phyloP scores from a whole-genome alignment of 2,797 vertebrate genomes.

The Buceros bicornis region DNA sequence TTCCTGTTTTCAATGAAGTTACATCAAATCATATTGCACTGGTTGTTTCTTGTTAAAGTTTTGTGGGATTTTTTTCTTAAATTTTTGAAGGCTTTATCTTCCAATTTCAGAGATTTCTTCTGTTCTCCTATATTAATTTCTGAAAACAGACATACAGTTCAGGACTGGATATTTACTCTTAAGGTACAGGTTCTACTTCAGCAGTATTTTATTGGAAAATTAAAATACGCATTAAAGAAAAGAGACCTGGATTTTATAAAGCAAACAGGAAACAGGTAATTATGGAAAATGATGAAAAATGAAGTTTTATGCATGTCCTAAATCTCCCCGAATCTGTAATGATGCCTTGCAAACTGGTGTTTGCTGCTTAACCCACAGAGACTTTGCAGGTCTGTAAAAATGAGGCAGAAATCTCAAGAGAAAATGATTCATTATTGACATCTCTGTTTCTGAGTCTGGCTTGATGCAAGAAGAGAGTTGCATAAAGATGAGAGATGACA shows the following conservation, averaged over 20 bases:
- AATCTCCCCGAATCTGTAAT: not conserved
- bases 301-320: not conserved
- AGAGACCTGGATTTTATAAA: not conserved
- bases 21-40: not conserved
- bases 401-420: not conserved
- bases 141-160: not conserved
- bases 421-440: conserved; percentile 2
- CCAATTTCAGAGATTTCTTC: not conserved
- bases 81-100: not conserved
- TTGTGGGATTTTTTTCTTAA: not conserved
- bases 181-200: not conserved
- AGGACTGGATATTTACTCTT: not conserved
- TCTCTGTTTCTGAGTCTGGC: not conserved
- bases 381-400: not conserved
- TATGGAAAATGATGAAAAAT: not conserved
- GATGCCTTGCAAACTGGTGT: not conserved
- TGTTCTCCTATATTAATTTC: not conserved
- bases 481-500: not conserved
- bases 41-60: not conserved
- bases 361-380: not conserved
- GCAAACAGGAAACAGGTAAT: not conserved
- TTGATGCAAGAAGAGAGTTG: not conserved
- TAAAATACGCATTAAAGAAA: not conserved
- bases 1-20: not conserved
- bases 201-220: not conserved